Percentiles rank a stretch among this genome's conserved stretches.
These are phyloP conservation scores for Bombylius major DNA, from an alignment of 2,888 invertebrate species.

Conservation along the genomic window DNA sequence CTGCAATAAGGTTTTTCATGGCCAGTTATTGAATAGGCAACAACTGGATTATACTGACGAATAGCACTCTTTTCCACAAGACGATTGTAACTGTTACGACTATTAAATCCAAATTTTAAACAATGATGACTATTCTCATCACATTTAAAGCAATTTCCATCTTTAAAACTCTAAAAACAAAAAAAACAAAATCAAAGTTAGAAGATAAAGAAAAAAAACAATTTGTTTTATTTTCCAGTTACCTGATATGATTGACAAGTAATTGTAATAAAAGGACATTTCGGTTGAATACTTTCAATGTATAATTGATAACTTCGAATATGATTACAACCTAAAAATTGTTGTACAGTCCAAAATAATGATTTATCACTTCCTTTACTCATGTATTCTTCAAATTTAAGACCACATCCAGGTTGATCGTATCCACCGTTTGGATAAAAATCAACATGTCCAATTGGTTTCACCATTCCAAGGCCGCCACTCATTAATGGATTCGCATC, in stretches of 20 bases:
- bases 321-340: constrained; percentile 70
- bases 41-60: constrained; percentile 40
- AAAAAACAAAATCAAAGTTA: background rate
- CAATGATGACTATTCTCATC: constrained; percentile 50
- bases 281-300: constrained; percentile 65
- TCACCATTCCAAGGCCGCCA: constrained; percentile 67
- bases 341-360: constrained; percentile 44
- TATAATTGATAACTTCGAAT: constrained; percentile 72
- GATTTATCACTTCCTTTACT: constrained; percentile 45
- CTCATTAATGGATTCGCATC: constrained; percentile 68
- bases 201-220: background rate
- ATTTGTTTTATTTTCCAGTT: constrained; percentile 16
- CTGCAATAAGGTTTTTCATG: constrained; percentile 61
- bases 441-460: constrained; percentile 77
- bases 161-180: constrained; percentile 46
- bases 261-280: constrained; percentile 65
- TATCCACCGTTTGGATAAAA: constrained; percentile 85
- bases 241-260: constrained; percentile 69
- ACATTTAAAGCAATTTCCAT: constrained; percentile 59
- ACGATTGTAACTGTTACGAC: constrained; percentile 41
- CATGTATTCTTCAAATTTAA: constrained; percentile 49
- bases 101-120: constrained; percentile 55
- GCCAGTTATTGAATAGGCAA: constrained; percentile 62
- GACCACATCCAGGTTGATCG: constrained; percentile 58
- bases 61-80: constrained; percentile 38